A percentile compares a stretch with the other conserved stretches of the same genome.
These are phyloP conservation scores for Tupaia chinensis DNA, from an alignment of 2,113 vertebrate species.

Conservation along the genomic window DNA sequence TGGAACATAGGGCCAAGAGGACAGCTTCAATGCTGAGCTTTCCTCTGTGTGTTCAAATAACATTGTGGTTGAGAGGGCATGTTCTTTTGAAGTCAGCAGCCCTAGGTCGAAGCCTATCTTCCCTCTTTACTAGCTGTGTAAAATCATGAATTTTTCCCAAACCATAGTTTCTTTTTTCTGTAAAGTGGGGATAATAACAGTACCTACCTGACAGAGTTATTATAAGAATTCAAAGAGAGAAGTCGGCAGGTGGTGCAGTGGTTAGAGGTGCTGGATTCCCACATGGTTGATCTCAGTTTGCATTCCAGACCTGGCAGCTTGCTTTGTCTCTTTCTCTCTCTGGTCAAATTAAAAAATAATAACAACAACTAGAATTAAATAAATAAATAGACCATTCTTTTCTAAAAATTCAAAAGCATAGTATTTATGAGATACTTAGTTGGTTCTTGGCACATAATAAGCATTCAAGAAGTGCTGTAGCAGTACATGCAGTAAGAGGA, in stretches of 20 bases:
- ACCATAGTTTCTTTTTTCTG: not conserved
- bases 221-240: not conserved
- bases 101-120: not conserved
- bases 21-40: not conserved
- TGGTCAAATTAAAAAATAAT: no score
- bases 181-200: not conserved
- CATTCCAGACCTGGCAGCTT: no score
- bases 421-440: not conserved
- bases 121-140: not conserved
- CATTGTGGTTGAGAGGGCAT: not conserved
- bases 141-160: not conserved
- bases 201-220: not conserved
- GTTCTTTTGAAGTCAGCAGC: no score
- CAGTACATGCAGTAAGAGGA: not conserved
- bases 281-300: no score
- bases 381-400: no score
- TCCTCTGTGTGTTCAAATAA: not conserved
- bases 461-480: not conserved
- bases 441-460: not conserved
- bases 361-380: no score
- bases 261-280: no score
- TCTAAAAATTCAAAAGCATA: not conserved
- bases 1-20: not conserved
- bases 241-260: no score
- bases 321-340: no score